Conservation (phyloP, 2,113 vertebrate species). For the Archocentrus centrarchus region DNA sequence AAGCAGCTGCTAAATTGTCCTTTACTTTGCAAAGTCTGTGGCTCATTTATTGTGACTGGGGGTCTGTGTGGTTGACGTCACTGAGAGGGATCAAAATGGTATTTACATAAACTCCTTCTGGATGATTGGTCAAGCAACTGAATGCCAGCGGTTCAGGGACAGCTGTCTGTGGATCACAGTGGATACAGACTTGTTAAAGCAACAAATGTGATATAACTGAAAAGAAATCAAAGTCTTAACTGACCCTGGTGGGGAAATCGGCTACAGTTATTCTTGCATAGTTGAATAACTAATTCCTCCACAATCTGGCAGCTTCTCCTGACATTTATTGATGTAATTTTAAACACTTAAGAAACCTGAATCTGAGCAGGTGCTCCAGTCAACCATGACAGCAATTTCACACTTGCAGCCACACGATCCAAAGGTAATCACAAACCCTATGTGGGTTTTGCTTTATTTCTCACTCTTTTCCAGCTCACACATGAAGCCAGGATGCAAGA, state of each 20-base stretch:
- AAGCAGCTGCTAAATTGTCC: slow-evolving; percentile 20
- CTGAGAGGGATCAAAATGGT: slow-evolving; percentile 40
- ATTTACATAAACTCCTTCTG: slow-evolving; percentile 36
- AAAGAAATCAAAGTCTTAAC: background rate
- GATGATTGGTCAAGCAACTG: slow-evolving; percentile 13
- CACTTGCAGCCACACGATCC: slow-evolving; percentile 16
- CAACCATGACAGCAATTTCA: slow-evolving; percentile 58
- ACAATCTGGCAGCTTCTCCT: background rate
- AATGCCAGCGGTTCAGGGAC: slow-evolving; percentile 25
- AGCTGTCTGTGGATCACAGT: slow-evolving; percentile 27
- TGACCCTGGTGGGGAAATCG: background rate
- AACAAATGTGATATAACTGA: background rate
- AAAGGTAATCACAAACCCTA: slow-evolving; percentile 37
- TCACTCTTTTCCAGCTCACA: slow-evolving; percentile 20
- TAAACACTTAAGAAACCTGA: slow-evolving; percentile 3
- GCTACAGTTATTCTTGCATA: background rate
- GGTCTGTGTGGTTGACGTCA: slow-evolving; percentile 35
- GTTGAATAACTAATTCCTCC: background rate
- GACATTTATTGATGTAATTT: slow-evolving; percentile 33
- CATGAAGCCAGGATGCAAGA: slow-evolving; percentile 23
- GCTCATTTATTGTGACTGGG: slow-evolving; percentile 47
- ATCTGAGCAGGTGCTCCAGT: slow-evolving; percentile 46
- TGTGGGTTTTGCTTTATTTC: slow-evolving; percentile 34
- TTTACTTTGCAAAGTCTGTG: slow-evolving; percentile 21
- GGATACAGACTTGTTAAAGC: background rate